Percentiles rank a stretch among this genome's conserved stretches.
Conservation (phyloP, 2,797 vertebrate species). For the Gymnothorax javanicus region DNA sequence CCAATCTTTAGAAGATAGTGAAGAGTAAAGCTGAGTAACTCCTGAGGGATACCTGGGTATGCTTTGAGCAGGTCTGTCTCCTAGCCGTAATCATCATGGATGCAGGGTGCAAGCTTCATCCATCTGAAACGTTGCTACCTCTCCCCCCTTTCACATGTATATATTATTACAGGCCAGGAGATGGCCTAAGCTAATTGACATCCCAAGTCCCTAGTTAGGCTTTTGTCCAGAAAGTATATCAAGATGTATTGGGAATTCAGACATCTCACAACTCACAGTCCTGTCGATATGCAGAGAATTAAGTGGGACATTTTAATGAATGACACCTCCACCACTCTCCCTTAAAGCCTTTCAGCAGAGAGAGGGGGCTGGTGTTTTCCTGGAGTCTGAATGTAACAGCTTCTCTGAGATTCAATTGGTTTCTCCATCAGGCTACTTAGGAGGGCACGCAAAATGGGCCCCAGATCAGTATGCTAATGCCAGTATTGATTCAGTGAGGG, state of each 20-base stretch:
- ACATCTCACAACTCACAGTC: not conserved
- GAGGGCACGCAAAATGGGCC: not conserved
- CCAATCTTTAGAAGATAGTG: too few relatives aligned
- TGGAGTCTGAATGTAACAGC: not conserved
- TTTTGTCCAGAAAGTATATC: too few relatives aligned
- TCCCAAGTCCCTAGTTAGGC: not conserved
- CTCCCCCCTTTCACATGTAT: too few relatives aligned
- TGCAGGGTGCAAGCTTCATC: too few relatives aligned
- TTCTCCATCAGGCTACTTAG: not conserved
- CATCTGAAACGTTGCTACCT: too few relatives aligned
- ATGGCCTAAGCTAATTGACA: too few relatives aligned
- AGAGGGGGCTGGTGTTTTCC: too few relatives aligned
- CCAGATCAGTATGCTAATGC: constrained; percentile 30
- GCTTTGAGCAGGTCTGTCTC: too few relatives aligned
- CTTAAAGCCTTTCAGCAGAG: not conserved
- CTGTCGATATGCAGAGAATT: not conserved
- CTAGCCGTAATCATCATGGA: too few relatives aligned
- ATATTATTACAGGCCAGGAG: too few relatives aligned
- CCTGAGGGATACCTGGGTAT: too few relatives aligned
- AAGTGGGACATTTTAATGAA: not conserved
- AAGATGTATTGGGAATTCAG: not conserved
- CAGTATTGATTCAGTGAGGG: constrained; percentile 23
- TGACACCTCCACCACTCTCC: not conserved
- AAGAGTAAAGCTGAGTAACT: too few relatives aligned
- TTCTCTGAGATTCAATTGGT: not conserved